phyloP scores from a whole-genome alignment of 2,797 vertebrate species.

The Jordanella pulchra region DNA sequence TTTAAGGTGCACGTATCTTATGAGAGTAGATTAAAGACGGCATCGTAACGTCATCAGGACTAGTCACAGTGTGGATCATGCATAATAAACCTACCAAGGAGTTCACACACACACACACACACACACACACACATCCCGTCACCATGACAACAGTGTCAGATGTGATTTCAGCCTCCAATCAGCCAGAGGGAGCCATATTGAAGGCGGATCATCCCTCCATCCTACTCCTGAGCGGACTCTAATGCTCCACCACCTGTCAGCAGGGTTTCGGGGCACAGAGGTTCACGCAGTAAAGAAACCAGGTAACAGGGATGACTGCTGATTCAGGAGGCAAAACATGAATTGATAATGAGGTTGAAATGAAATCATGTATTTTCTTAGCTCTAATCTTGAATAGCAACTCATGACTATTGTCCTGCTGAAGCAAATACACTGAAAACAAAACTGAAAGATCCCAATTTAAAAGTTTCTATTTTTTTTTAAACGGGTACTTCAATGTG shows the following conservation, averaged over 20 bases:
- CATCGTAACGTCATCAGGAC: slow-evolving; percentile 72
- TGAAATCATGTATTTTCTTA: not conserved
- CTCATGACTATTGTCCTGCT: slow-evolving; percentile 12
- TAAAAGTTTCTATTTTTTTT: slow-evolving; percentile 17
- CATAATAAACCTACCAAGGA: slow-evolving; percentile 77
- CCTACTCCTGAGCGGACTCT: slow-evolving; percentile 18
- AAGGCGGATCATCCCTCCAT: slow-evolving; percentile 60
- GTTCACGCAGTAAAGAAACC: slow-evolving; percentile 84
- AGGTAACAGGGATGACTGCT: slow-evolving; percentile 70
- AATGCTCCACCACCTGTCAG: slow-evolving; percentile 14
- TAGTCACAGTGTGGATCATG: slow-evolving; percentile 75
- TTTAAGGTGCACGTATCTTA: slow-evolving; percentile 69
- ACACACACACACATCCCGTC: slow-evolving; percentile 69
- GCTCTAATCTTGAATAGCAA: not conserved
- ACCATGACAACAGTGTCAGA: slow-evolving; percentile 92
- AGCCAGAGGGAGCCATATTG: slow-evolving; percentile 93
- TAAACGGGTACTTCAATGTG: slow-evolving; percentile 26
- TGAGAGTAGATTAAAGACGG: slow-evolving; percentile 73
- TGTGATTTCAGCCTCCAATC: slow-evolving; percentile 95
- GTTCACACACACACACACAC: slow-evolving; percentile 41
- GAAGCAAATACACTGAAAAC: not conserved
- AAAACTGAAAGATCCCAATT: slow-evolving; percentile 45
- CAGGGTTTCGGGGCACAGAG: slow-evolving; percentile 66
- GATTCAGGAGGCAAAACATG: not conserved
- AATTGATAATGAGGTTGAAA: not conserved